Evolutionary conservation across 2,888 invertebrate genomes (phyloP).

Genomic region (Tinea semifulvella): DNA sequence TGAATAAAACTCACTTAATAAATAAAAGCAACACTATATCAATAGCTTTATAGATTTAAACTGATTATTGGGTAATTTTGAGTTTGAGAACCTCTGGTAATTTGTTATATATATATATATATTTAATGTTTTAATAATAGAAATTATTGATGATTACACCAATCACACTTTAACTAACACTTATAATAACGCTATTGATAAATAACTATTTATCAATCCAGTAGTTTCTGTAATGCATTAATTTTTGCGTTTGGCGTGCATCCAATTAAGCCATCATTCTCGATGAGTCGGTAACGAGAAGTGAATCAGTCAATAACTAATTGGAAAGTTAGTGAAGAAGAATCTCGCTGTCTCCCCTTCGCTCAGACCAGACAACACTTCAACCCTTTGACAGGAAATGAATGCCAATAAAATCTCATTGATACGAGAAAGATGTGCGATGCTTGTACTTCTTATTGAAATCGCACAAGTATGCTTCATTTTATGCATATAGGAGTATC

Average conservation of each 20-base stretch:
- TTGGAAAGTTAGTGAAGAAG: conserved; percentile 22
- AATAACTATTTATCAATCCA: neutral
- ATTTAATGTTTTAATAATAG: too few species aligned
- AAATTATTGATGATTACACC: too few species aligned
- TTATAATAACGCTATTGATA: neutral
- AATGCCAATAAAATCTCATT: conserved; percentile 9
- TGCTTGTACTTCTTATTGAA: too few species aligned
- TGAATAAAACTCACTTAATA: too few species aligned
- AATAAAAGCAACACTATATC: too few species aligned
- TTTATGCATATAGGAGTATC: too few species aligned
- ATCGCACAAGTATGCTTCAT: too few species aligned
- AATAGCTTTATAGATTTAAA: too few species aligned
- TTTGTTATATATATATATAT: too few species aligned
- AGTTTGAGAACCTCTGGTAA: too few species aligned
- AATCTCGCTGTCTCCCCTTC: conserved; percentile 18
- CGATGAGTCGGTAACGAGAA: conserved; percentile 31
- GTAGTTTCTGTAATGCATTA: neutral
- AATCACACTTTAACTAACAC: neutral
- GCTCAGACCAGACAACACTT: conserved; percentile 5
- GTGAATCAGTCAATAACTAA: conserved; percentile 31
- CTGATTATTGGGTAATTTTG: too few species aligned
- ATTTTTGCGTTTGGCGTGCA: conserved; percentile 3
- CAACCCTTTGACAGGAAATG: conserved; percentile 5
- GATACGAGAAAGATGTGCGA: neutral
- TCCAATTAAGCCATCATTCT: conserved; percentile 12